Base-by-base conservation (phyloP, 2,888 invertebrate genomes). In the Chrysina gloriosa region DNA sequence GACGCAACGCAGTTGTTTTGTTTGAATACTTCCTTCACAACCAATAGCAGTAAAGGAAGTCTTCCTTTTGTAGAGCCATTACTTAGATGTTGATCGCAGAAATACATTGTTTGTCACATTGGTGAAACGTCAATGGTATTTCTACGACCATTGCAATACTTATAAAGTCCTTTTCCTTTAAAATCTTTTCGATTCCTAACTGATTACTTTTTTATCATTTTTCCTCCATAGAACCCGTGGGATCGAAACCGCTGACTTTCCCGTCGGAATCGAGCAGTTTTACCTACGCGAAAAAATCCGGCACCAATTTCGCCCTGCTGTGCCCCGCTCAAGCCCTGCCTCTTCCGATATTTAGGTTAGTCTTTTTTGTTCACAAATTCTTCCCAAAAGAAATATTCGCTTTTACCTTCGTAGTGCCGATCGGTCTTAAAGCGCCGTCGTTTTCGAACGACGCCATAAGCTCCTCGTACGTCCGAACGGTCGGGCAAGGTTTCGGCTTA, bases 251-350 rank as follows among this genome's bases (percentile, higher is more conserved):
- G 34, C 87, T 87, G n/a, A 85, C 78, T 4, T 82, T 82, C 71
- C 75, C 80, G 0, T 79, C 83, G 1, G 82, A 80, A 79, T 85
- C 77, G 76, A 87, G 81, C 82, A 85, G 78, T 77, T 85, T 79
- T 78, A 65, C 89, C 81, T 90, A 90, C 81, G 89, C 88, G 80
- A 87, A 90, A 81, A 85, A 83, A 77, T 85, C 84, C 71, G 86
- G 86, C 73, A 87, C 87, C 78, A 87, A 88, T 78, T 87, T 92
- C 80, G 89, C 89, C 56, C 82, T 92, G 74, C 86, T 91, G 79
- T 92, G 92, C 82, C 91, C 90, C 81, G 91, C 92, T 73, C 92
- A 93, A 86, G 92, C 90, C 76, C 91, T 88, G 83, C 92, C 92
- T 21, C 76, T 78, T 65, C 82, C 81, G n/a, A 72, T 72, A 71